Evolutionary conservation across 2,797 vertebrate genomes (phyloP), one percentile per base, ranked within the genome.

Genomic region (Poeciliopsis paucimaculata): DNA sequence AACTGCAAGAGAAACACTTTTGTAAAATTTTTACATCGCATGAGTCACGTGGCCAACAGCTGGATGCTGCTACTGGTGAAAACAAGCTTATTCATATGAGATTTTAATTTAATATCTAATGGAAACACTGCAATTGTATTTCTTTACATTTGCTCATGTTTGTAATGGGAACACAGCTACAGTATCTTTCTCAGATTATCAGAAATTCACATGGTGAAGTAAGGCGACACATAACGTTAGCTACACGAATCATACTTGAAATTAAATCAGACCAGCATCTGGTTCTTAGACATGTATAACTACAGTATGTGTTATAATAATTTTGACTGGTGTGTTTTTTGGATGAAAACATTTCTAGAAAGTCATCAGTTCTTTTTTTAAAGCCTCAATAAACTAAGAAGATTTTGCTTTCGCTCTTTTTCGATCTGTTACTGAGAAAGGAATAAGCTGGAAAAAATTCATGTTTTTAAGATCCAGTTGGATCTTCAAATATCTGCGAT

Each of bases 211-310:
- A 16, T 36, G 16, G 5, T 20, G 31, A 64, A 23, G 39, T 39
- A 68, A 18, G 64, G 31, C 1, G 31, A 62, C 8, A 20, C 16
- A 20, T 23, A 39, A 23, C 34, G 3, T 39, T 39, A 20, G 62
- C 8, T 66, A 2, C 34, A 39, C 6, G 62, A 64, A 16, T 39
- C 34, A 39, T 66, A 66, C 62, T 51, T 47, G 13, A 60, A 4
- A 28, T n/a, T 16, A 60, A 31, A 31, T 10, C 34, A 34, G 28
- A 68, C 77, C 80, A 78, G 57, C 64, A 77, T 75, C 36, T 75
- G 51, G 73, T 70, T 62, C 72, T 51, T 9, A 18, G 6, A 23
- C 16, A 26, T 81, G 72, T 26, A 70, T 20, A 70, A 81, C 72
- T 66, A 41, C 53, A 31, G 3, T 39, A n/a, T 53, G 77, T 68